Percentiles rank a stretch among this genome's conserved stretches.
These are phyloP conservation scores for Caenorhabditis inopinata DNA, from an alignment of 1,140 invertebrate genomes.

Conservation along the genomic window DNA sequence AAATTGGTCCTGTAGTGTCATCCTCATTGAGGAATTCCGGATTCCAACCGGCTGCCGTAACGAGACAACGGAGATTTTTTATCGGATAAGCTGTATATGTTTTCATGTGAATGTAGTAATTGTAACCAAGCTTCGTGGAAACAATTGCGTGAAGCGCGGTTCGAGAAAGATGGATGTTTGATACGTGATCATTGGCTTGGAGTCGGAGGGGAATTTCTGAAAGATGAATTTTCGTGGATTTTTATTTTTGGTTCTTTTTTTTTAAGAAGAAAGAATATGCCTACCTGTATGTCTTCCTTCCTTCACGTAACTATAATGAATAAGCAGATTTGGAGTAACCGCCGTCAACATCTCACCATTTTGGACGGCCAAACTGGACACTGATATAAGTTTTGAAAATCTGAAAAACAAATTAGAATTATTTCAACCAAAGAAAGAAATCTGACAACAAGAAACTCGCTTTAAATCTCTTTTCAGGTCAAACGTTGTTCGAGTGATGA, in stretches of 20 bases:
- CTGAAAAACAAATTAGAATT: conserved; percentile 3
- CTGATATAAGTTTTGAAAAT: neutral
- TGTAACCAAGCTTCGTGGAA: conserved; percentile 30
- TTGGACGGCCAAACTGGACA: neutral
- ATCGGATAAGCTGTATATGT: neutral
- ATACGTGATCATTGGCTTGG: neutral
- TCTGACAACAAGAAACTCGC: neutral
- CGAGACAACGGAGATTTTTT: neutral
- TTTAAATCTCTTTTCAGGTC: conserved; percentile 41
- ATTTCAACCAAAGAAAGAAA: neutral
- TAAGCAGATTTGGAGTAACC: neutral
- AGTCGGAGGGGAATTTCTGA: conserved; percentile 36
- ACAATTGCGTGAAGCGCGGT: conserved; percentile 35
- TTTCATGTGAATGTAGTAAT: conserved; percentile 43
- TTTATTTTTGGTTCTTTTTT: neutral
- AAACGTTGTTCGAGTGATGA: conserved; percentile 4
- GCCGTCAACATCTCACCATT: conserved; percentile 36
- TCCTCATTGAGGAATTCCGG: conserved; percentile 16
- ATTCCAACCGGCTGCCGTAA: conserved; percentile 46
- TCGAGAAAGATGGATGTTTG: conserved; percentile 34
- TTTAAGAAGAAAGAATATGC: too few species aligned
- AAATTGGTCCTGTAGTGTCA: conserved; percentile 28
- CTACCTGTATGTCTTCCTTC: neutral
- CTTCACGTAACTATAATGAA: neutral
- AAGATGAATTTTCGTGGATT: neutral